A percentile compares a stretch with the other conserved stretches of the same genome.
These are phyloP conservation scores for Callorhinus ursinus DNA, from an alignment of 2,113 vertebrate species.

Conservation along the genomic window DNA sequence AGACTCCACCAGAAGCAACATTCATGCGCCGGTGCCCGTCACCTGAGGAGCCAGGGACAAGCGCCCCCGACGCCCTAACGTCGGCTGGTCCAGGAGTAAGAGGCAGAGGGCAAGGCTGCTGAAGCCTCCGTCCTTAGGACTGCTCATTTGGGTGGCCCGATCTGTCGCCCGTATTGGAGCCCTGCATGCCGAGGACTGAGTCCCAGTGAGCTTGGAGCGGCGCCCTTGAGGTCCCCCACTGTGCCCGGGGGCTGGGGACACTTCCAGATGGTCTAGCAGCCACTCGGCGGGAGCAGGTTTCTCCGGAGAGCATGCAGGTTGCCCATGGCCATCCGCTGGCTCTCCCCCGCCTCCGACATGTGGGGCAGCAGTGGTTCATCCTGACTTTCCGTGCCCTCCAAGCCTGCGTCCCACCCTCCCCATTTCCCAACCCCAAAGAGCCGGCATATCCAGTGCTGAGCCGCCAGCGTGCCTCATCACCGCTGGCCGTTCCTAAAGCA, in stretches of 20 bases:
- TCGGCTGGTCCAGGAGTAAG: neutral
- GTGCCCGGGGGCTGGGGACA: rapidly evolving
- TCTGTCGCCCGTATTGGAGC: neutral
- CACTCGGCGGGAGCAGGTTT: rapidly evolving
- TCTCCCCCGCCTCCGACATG: rapidly evolving
- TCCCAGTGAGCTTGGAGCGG: neutral
- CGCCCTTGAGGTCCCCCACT: rapidly evolving
- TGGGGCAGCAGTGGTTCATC: rapidly evolving
- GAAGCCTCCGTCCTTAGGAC: neutral
- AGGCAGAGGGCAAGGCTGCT: rapidly evolving
- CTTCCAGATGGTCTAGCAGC: rapidly evolving
- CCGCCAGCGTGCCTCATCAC: neutral
- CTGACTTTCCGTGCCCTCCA: neutral
- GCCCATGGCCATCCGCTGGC: rapidly evolving
- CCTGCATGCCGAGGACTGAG: rapidly evolving
- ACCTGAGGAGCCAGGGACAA: neutral
- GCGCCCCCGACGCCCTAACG: rapidly evolving
- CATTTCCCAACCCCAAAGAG: neutral
- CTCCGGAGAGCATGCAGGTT: neutral
- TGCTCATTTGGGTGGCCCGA: rapidly evolving
- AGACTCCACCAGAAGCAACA: neutral
- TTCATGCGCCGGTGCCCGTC: rapidly evolving
- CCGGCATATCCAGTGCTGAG: neutral
- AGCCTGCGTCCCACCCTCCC: neutral
- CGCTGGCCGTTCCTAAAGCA: neutral